Evolutionary conservation across 2,888 invertebrate genomes (phyloP), one percentile per base, ranked within the genome.

Genomic region (Leucophora obtusa): DNA sequence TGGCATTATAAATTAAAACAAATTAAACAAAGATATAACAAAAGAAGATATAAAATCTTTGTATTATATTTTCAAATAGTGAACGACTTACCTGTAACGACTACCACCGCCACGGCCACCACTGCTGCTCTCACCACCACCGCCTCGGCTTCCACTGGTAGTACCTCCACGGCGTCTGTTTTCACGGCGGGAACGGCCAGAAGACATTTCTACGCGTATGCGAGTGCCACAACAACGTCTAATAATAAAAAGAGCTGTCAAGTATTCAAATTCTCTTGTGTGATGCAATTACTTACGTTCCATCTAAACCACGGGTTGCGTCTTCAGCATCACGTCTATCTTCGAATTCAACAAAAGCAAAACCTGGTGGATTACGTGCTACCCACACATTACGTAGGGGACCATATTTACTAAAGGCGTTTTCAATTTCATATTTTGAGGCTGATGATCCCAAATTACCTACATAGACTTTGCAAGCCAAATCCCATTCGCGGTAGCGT

Each of bases 141-240:
- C 85, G 11, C 87, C 86, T 8, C 88, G 85, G 0, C 87, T 86
- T 0, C 86, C 87, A 9, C 89, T 87, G 7, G 87, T 87, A 1
- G 88, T 88, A 3, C 89, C 88, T 4, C 90, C 86, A 1, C 90
- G 88, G 43, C 92, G 89, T 75, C 93, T 93, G 83, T 94, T 94
- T 72, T 94, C 95, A 84, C 93, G 93, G 66, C 96, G 92, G 65
- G 95, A 95, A 85, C 96, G 93, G 0, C 97, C 97, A 82, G 95
- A 96, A 0, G 97, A 97, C 97, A 97, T 97, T 91, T 97, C 97
- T 15, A 97, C 97, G 81, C 97, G 93, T 68, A 97, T 96, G 86
- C 97, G 93, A 33, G 96, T 95, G 10, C 97, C 97, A 91, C 97
- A 97, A 91, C 96, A 95, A 65, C 96, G 94, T 79, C 96, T 96